Base-by-base conservation (phyloP, 2,888 invertebrate species). In the Amphipyra berbera region DNA sequence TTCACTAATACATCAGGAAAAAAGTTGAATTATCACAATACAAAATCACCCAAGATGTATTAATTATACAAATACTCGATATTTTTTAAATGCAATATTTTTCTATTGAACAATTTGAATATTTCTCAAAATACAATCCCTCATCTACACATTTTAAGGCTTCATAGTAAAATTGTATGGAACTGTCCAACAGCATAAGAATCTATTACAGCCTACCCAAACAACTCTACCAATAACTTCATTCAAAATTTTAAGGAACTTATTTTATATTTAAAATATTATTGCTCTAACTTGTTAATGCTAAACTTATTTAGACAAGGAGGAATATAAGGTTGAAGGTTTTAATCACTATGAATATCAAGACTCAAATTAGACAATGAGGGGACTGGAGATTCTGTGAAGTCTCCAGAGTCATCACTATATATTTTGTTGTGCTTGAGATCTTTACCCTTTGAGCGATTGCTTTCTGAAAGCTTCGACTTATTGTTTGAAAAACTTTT, bases 281-380 rank as follows among this genome's bases (percentile, higher is more conserved):
- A 74, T 74, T 74, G 72, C 68, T 76, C 46, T 37, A 61, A 47
- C 35, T 59, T 56, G 58, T 48, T 50, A 48, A 56, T 44, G 48
- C 56, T 63, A 58, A 21, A 40, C 14, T 52, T 65, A 57, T 42
- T 53, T 47, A 60, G 21, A 57, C 21, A 55, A 41, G 6, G 35
- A 60, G n/a, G 8, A 57, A 42, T 61, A 47, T 21, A 21, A 52
- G 37, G 15, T 30, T 42, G 2, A 44, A 42, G 2, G 27, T 40
- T 6, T 84, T 78, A 93, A 71, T 94, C 94, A 88, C 93, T 94
- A 82, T 94, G 93, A 70, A 93, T 89, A 74, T 95, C 93, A 59
- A 94, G 86, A 78, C 94, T 95, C 35, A 95, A 83, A 82, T 95
- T 95, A 55, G 94, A 95, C 35, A 95, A 76, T 30, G 94, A 94